A percentile compares a stretch with the other conserved stretches of the same genome.
Evolutionary conservation across 2,797 vertebrate genomes (phyloP).

Genomic region (Acanthornis magna): DNA sequence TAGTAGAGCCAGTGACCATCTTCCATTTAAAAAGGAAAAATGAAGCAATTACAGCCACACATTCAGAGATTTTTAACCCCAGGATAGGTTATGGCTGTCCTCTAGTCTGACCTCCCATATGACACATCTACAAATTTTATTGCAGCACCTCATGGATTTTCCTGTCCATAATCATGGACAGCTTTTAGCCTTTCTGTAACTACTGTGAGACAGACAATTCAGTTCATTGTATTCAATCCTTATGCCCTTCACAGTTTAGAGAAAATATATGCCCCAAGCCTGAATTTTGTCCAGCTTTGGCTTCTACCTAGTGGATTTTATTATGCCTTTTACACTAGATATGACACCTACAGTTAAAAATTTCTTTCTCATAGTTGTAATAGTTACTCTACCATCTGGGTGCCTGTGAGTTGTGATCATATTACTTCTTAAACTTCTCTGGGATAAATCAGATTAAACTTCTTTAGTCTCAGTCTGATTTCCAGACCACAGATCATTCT

Average conservation of each 20-base stretch:
- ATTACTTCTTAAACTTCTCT: slow-evolving; percentile 38
- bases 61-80: not conserved
- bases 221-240: not conserved
- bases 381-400: not conserved
- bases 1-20: slow-evolving; percentile 5
- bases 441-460: slow-evolving; percentile 50
- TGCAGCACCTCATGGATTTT: not conserved
- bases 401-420: slow-evolving; percentile 16
- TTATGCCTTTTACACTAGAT: not conserved
- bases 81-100: not conserved
- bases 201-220: not conserved
- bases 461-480: slow-evolving; percentile 56
- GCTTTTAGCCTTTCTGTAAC: not conserved
- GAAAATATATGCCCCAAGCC: not conserved
- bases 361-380: slow-evolving; percentile 1
- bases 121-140: not conserved
- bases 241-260: not conserved
- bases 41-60: not conserved
- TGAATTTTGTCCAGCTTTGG: not conserved
- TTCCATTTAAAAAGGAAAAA: slow-evolving; percentile 54
- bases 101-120: not conserved
- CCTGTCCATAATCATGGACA: not conserved
- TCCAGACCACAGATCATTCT: slow-evolving; percentile 45
- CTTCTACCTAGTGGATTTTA: not conserved
- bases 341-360: not conserved